Evolutionary conservation across 2,113 vertebrate species (phyloP).

Genomic region (Castor canadensis): DNA sequence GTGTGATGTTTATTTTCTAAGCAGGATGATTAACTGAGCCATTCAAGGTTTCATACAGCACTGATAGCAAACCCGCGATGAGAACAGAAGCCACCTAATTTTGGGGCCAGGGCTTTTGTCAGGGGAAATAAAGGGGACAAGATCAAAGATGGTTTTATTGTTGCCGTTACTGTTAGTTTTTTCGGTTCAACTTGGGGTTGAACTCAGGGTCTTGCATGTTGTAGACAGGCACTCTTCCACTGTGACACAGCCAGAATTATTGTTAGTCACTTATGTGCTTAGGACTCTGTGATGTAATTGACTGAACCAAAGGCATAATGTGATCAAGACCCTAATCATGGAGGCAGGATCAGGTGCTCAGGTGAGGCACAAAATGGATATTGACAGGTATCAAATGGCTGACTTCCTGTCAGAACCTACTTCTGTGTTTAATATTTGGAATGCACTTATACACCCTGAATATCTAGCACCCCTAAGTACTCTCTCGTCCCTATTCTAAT

Average conservation of each 20-base stretch:
- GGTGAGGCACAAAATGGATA: not conserved
- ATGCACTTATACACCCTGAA: not conserved
- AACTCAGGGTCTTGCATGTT: too few relatives aligned
- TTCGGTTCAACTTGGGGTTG: too few relatives aligned
- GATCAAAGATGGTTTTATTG: not conserved
- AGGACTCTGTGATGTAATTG: not conserved
- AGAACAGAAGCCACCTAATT: not conserved
- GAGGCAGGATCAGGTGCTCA: not conserved
- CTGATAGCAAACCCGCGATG: not conserved
- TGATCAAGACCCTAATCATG: not conserved
- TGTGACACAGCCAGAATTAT: too few relatives aligned
- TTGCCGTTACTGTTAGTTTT: not conserved
- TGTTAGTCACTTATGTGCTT: not conserved
- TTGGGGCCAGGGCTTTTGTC: not conserved
- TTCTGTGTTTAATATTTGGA: not conserved
- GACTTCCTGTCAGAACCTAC: not conserved
- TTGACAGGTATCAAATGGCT: not conserved
- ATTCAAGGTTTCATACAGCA: not conserved
- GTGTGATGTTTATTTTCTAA: not conserved
- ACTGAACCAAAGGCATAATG: not conserved
- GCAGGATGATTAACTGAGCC: not conserved
- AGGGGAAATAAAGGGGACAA: not conserved
- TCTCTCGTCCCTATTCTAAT: not conserved
- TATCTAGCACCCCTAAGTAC: not conserved
- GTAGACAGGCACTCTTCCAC: too few relatives aligned